phyloP scores from a whole-genome alignment of 2,113 vertebrate genomes.

The Uropsilus gracilis region DNA sequence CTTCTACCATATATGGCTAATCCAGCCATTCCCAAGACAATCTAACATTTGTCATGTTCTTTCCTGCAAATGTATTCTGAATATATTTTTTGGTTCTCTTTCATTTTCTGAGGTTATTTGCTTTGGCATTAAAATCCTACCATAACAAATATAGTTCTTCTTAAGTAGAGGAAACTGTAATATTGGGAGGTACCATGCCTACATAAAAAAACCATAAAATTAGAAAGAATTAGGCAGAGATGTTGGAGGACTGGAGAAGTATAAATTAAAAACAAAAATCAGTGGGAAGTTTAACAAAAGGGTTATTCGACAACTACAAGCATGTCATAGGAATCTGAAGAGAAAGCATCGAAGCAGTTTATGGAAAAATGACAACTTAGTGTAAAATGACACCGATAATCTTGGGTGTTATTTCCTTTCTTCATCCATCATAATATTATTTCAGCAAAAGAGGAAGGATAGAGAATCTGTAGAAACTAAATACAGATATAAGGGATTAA shows the following conservation, averaged over 20 bases:
- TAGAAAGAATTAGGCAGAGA: not conserved
- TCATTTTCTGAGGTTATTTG: not conserved
- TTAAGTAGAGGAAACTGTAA: not conserved
- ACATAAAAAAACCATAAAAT: not conserved
- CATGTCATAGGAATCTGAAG: not conserved
- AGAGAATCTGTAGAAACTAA: not conserved
- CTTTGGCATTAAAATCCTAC: not conserved
- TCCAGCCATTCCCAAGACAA: not conserved
- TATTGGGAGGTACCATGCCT: not conserved
- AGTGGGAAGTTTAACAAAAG: not conserved
- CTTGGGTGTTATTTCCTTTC: not conserved
- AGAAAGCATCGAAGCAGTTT: rapidly evolving
- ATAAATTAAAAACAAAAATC: not conserved
- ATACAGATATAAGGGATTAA: not conserved
- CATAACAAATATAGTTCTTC: not conserved
- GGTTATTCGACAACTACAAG: not conserved
- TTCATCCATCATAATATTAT: not conserved
- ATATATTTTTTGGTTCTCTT: not conserved
- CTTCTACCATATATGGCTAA: not conserved
- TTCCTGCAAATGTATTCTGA: not conserved
- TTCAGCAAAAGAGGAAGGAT: not conserved
- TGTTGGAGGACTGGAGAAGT: not conserved
- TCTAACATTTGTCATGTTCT: not conserved
- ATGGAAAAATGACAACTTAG: not conserved
- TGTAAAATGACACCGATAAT: not conserved